phyloP scores from a whole-genome alignment of 2,113 vertebrate species.

The Paradoxurus hermaphroditus region DNA sequence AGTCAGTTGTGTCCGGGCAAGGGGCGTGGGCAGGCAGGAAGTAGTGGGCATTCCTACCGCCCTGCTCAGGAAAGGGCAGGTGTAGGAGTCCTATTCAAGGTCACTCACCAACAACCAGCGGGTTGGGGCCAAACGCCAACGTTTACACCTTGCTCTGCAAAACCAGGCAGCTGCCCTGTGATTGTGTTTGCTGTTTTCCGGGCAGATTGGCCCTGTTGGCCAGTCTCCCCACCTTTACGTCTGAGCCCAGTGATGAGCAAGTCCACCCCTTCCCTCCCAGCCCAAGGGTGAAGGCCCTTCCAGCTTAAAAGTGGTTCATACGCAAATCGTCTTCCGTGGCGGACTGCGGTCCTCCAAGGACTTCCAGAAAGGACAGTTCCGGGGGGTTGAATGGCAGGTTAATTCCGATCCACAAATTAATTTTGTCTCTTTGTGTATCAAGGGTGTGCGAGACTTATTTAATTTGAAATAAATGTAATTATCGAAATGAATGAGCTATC shows the following conservation, averaged over 20 bases:
- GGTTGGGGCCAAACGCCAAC: neutral
- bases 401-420: constrained; percentile 91
- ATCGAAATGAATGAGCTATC: constrained; percentile 95
- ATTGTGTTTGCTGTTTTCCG: neutral
- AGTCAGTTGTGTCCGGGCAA: neutral
- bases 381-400: constrained; percentile 84
- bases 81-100: neutral
- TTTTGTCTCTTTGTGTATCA: constrained; percentile 87
- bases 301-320: neutral
- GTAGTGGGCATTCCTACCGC: neutral
- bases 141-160: neutral
- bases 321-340: constrained; percentile 26
- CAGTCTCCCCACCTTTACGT: neutral
- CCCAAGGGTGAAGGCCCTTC: neutral
- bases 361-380: constrained; percentile 79
- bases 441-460: constrained; percentile 86
- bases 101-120: neutral
- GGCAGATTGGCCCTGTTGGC: neutral
- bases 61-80: neutral
- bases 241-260: neutral
- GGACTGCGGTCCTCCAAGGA: constrained; percentile 69
- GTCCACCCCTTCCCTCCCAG: neutral
- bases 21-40: neutral
- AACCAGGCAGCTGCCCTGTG: no score
- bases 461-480: constrained; percentile 91